A percentile compares a stretch with the other conserved stretches of the same genome.
phyloP scores from a whole-genome alignment of 2,888 invertebrate species.

The Caenorhabditis auriculariae region DNA sequence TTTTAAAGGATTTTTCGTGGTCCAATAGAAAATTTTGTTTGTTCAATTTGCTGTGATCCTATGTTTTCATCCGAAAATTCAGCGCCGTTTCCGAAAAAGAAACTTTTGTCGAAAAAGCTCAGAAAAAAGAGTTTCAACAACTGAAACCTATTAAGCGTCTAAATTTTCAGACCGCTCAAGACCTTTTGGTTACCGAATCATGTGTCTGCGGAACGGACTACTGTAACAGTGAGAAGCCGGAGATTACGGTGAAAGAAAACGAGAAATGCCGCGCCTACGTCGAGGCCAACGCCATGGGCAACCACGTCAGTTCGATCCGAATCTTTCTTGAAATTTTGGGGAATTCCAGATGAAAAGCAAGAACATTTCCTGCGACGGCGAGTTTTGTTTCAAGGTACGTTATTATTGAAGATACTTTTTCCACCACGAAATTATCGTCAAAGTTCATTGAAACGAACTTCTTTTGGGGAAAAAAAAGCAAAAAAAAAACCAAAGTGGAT shows the following conservation, averaged over 20 bases:
- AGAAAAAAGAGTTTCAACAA: no score
- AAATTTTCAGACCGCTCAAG: constrained; percentile 33
- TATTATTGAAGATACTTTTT: neutral
- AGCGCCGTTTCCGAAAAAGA: no score
- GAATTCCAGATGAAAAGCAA: constrained; percentile 28
- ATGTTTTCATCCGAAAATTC: no score
- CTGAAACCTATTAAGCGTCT: no score
- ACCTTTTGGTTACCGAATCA: constrained; percentile 52
- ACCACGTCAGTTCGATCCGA: no score
- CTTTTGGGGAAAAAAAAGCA: no score
- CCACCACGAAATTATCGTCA: neutral
- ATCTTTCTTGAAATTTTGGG: neutral
- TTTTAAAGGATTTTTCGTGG: no score
- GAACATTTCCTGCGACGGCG: constrained; percentile 39
- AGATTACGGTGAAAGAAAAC: constrained; percentile 40
- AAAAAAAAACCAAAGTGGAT: no score
- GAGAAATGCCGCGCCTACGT: constrained; percentile 51
- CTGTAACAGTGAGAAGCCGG: constrained; percentile 56
- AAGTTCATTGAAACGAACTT: no score
- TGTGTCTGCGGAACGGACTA: constrained; percentile 56
- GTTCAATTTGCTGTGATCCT: no score
- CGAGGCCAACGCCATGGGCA: constrained; percentile 43
- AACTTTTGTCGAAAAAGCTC: no score
- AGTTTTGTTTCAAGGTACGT: constrained; percentile 49
- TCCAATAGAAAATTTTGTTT: no score